Evolutionary conservation across 2,113 vertebrate species (phyloP), one percentile per base, ranked within the genome.

Genomic region (Eupsittula cactorum): DNA sequence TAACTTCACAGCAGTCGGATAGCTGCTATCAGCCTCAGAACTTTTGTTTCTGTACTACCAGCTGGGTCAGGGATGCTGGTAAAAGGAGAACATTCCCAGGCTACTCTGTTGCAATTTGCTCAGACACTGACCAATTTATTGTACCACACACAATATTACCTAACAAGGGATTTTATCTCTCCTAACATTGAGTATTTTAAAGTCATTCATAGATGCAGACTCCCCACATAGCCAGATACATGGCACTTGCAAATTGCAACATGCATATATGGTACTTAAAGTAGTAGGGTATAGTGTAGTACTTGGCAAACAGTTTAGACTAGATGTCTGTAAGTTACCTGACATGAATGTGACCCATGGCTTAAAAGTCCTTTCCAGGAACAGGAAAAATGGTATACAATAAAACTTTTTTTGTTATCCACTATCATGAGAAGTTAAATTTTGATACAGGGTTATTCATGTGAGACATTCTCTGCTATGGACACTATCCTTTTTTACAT

Each of bases 301-400:
- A 23, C 75, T 28, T n/a, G 50, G 4, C 14, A 31, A 15, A 28
- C 1, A 17, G 23, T 10, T 46, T 1, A 17, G 18, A 13, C 2
- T 3, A 3, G 15, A 3, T 2, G 7, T 6, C 1, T 21, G 11
- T 1, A 1, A 69, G 11, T 8, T 11, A 29, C 7, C 13, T 9
- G 50, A 19, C 64, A 18, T 2, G 28, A 29, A 44, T 8, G 65
- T n/a, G 41, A 39, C 23, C 29, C 59, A 3, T 1, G 9, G 44
- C 28, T 35, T 3, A 2, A 5, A 28, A 68, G 3, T 15, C 24
- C 12, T 44, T 29, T 7, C 41, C 47, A 68, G 78, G 16, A 31
- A 6, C n/a, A 29, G 64, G 70, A n/a, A 7, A 42, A 77, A 9
- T 0, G 0, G 13, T 25, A 24, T 23, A 7, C 16, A 49, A 9